phyloP scores from a whole-genome alignment of 2,888 invertebrate species.

The Philonicus albiceps region DNA sequence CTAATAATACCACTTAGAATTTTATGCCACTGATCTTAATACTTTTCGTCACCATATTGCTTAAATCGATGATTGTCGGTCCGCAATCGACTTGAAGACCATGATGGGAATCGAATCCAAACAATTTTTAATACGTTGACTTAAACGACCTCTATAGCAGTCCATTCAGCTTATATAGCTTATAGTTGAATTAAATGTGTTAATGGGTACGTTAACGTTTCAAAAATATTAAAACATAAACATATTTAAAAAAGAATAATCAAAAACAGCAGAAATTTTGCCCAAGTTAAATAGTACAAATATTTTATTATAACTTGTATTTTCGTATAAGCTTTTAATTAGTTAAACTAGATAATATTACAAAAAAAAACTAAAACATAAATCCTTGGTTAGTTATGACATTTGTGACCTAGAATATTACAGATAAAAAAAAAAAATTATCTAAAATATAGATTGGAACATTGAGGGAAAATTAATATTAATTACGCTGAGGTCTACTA shows the following conservation, averaged over 20 bases:
- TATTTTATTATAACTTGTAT: background rate
- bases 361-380: slow-evolving; percentile 1
- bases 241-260: background rate
- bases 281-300: background rate
- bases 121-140: no score
- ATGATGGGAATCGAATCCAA: background rate
- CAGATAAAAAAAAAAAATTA: background rate
- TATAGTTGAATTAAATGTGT: no score
- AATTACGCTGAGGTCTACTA: background rate
- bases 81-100: background rate
- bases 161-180: no score
- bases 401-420: slow-evolving; percentile 28
- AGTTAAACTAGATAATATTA: slow-evolving; percentile 13
- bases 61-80: background rate
- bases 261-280: background rate
- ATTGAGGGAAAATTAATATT: background rate
- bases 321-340: background rate
- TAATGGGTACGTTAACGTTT: background rate
- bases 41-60: background rate
- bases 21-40: background rate
- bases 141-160: no score
- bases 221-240: background rate
- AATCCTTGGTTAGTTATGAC: slow-evolving; percentile 26
- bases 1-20: background rate
- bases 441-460: background rate